These are phyloP conservation scores for Paralichthys olivaceus DNA, from an alignment of 2,113 vertebrate genomes.

Conservation along the genomic window DNA sequence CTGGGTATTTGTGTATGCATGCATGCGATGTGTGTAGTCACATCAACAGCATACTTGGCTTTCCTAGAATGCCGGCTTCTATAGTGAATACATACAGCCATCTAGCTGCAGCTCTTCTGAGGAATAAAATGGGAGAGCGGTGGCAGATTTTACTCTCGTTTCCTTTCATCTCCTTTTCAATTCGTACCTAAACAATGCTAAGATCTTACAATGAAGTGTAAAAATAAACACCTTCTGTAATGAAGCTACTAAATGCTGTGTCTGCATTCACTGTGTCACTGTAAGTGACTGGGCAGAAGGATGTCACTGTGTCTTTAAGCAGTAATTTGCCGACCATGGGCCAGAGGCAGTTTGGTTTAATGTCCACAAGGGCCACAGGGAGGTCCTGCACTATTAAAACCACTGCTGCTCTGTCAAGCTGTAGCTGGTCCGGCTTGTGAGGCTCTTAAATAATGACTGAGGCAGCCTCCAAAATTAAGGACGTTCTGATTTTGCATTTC, in stretches of 20 bases:
- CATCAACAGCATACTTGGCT: constrained; percentile 40
- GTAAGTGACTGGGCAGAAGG: constrained; percentile 30
- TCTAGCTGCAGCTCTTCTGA: constrained; percentile 79
- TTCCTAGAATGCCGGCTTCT: constrained; percentile 70
- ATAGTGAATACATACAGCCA: constrained; percentile 82
- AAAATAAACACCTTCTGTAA: constrained; percentile 34
- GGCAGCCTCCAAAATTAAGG: constrained; percentile 67
- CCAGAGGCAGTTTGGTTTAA: constrained; percentile 77
- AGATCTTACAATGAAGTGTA: constrained; percentile 36
- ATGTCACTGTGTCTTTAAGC: constrained; percentile 82
- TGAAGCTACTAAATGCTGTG: constrained; percentile 32
- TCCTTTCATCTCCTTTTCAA: constrained; percentile 33
- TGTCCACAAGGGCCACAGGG: constrained; percentile 79
- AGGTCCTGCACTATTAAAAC: constrained; percentile 75
- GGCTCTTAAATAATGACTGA: constrained; percentile 61
- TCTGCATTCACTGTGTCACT: constrained; percentile 42
- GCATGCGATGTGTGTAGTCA: constrained; percentile 25
- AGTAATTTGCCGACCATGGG: constrained; percentile 79
- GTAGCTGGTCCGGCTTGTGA: constrained; percentile 40
- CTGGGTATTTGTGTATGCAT: constrained; percentile 44
- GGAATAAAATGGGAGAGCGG: constrained; percentile 21
- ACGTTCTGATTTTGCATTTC: constrained; percentile 72
- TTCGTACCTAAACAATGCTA: constrained; percentile 22
- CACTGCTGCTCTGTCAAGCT: constrained; percentile 53
- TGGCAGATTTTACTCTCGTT: constrained; percentile 34